These are phyloP conservation scores for Agrypnus murinus DNA, from an alignment of 2,888 invertebrate species.

Conservation along the genomic window DNA sequence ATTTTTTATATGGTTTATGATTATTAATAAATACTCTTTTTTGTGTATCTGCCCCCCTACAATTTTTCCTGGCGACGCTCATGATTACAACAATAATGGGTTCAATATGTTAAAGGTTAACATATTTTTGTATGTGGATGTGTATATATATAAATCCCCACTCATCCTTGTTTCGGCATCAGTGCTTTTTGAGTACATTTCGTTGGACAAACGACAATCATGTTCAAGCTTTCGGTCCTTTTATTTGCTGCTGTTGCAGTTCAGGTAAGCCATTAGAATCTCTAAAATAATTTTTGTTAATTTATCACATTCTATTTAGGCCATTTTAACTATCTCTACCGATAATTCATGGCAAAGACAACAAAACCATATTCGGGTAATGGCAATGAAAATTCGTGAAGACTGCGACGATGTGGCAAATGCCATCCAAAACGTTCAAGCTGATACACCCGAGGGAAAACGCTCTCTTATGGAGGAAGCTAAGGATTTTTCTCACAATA, in stretches of 20 bases:
- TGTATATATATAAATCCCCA: too few species aligned
- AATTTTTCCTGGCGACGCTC: too few species aligned
- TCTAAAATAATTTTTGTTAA: background rate
- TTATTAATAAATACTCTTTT: too few species aligned
- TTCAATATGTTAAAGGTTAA: too few species aligned
- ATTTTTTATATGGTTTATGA: too few species aligned
- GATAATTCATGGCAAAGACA: background rate
- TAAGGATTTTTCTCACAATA: constrained; percentile 8
- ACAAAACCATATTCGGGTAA: background rate
- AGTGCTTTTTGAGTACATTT: too few species aligned
- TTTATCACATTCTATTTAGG: background rate
- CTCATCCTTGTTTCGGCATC: too few species aligned
- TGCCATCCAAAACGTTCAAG: background rate
- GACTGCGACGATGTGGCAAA: background rate
- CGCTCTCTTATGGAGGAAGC: background rate
- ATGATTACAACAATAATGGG: too few species aligned
- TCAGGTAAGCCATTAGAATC: background rate
- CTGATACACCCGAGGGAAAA: background rate
- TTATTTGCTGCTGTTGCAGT: constrained; percentile 12
- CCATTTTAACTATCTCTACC: too few species aligned
- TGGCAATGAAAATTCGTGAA: background rate
- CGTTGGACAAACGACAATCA: too few species aligned
- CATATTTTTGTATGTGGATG: too few species aligned
- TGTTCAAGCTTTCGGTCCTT: constrained; percentile 12
- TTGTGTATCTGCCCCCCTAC: too few species aligned